Evolutionary conservation across 1,140 invertebrate genomes (phyloP).

Genomic region (Lysiphlebus fabarum): DNA sequence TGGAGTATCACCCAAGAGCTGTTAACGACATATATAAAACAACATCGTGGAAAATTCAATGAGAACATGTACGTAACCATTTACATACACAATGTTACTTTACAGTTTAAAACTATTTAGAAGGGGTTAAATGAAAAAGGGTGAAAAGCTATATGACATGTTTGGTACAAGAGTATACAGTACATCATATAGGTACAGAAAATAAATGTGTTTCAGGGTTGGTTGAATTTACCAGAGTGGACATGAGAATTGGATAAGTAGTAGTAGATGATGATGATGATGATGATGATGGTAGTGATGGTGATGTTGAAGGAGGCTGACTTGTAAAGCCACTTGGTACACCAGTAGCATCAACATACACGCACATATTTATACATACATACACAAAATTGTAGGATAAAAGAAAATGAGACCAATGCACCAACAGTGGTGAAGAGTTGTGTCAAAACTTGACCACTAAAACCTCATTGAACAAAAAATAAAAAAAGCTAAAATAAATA

Average conservation of each 20-base stretch:
- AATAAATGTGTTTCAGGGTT: neutral
- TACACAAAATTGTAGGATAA: slow-evolving; percentile 17
- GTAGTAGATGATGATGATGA: slow-evolving; percentile 1
- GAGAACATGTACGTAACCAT: slow-evolving; percentile 20
- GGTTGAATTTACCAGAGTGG: neutral
- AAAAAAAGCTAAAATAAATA: neutral
- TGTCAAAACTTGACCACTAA: slow-evolving; percentile 24
- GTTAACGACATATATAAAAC: slow-evolving; percentile 25
- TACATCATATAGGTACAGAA: neutral
- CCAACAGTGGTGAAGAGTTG: slow-evolving; percentile 22
- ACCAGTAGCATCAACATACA: too few relatives aligned
- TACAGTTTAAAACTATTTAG: neutral
- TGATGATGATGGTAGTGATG: neutral
- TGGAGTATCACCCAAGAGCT: slow-evolving; percentile 16
- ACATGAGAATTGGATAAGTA: neutral
- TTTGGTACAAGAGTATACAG: slow-evolving; percentile 3
- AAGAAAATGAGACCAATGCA: slow-evolving; percentile 19
- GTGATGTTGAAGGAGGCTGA: neutral
- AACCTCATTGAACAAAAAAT: slow-evolving; percentile 23
- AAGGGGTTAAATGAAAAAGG: neutral
- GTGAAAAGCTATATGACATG: neutral
- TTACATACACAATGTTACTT: slow-evolving; percentile 15
- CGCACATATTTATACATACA: neutral
- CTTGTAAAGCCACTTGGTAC: slow-evolving; percentile 23
- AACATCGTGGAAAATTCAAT: slow-evolving; percentile 19